These are phyloP conservation scores for Neolamprologus falcicula DNA, from an alignment of 2,113 vertebrate species.

Conservation along the genomic window DNA sequence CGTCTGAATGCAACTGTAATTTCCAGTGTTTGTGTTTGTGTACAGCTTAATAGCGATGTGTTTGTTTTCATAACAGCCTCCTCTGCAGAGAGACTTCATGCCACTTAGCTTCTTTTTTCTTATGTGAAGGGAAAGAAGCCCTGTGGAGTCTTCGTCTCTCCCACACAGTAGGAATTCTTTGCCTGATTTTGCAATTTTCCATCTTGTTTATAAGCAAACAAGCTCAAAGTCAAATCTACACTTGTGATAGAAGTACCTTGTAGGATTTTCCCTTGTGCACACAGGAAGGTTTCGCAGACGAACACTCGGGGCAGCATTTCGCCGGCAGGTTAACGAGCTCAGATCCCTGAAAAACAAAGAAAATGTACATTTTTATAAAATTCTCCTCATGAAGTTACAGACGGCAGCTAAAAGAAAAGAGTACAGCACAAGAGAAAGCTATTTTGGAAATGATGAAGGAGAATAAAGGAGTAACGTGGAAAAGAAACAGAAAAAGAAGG, in stretches of 20 bases:
- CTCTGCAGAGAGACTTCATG: neutral
- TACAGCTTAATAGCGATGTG: neutral
- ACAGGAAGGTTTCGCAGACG: constrained; percentile 69
- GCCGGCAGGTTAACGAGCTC: constrained; percentile 77
- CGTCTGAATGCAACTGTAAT: neutral
- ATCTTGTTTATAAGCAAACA: neutral
- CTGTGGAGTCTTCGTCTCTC: neutral
- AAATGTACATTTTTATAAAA: neutral
- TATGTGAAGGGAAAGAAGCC: neutral
- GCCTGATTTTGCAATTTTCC: neutral
- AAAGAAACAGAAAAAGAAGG: neutral
- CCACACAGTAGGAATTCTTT: neutral
- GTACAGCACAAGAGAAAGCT: neutral
- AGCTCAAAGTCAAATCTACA: neutral
- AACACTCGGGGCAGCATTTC: constrained; percentile 90
- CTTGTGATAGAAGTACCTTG: constrained; percentile 60
- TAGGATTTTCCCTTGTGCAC: constrained; percentile 67
- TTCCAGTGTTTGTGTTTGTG: neutral
- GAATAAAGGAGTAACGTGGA: neutral
- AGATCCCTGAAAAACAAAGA: constrained; percentile 71
- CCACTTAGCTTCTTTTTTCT: neutral
- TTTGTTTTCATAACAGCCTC: neutral
- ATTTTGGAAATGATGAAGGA: neutral
- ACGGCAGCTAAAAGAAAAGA: neutral
- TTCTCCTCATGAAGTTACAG: neutral